Conservation (phyloP, 2,797 vertebrate genomes). For the Enteromius treurensis region DNA sequence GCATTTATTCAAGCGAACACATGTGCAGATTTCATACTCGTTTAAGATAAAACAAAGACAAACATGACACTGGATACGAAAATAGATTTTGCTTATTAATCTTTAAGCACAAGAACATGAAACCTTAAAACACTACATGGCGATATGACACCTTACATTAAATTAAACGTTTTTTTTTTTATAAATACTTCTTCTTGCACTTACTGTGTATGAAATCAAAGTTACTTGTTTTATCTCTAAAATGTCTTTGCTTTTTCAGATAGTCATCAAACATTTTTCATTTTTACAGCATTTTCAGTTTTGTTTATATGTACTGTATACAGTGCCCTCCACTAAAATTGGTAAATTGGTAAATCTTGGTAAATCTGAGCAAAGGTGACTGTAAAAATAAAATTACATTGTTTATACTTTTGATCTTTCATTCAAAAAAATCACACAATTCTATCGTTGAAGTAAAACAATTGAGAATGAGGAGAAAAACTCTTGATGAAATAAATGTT, state of each 20-base stretch:
- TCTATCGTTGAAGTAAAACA: too few species aligned
- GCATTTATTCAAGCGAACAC: not conserved
- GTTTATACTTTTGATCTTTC: too few species aligned
- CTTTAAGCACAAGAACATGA: not conserved
- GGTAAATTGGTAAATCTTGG: too few species aligned
- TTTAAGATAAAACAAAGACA: not conserved
- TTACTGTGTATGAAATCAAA: not conserved
- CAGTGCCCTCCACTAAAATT: too few species aligned
- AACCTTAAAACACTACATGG: slow-evolving; percentile 5
- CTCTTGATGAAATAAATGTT: too few species aligned
- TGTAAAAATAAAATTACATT: too few species aligned
- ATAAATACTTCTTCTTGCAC: not conserved
- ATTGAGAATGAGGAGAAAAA: too few species aligned
- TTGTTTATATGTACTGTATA: too few species aligned
- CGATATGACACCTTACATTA: not conserved
- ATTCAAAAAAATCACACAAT: too few species aligned
- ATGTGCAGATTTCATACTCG: not conserved
- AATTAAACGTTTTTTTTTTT: not conserved
- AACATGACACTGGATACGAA: not conserved
- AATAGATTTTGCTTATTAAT: slow-evolving; percentile 4
- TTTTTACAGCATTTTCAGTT: not conserved
- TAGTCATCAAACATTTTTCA: not conserved
- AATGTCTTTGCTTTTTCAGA: not conserved
- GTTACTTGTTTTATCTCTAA: not conserved
- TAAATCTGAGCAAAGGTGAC: too few species aligned